A percentile compares a stretch with the other conserved stretches of the same genome.
These are phyloP conservation scores for Limosa lapponica DNA, from an alignment of 2,797 vertebrate species.

Conservation along the genomic window DNA sequence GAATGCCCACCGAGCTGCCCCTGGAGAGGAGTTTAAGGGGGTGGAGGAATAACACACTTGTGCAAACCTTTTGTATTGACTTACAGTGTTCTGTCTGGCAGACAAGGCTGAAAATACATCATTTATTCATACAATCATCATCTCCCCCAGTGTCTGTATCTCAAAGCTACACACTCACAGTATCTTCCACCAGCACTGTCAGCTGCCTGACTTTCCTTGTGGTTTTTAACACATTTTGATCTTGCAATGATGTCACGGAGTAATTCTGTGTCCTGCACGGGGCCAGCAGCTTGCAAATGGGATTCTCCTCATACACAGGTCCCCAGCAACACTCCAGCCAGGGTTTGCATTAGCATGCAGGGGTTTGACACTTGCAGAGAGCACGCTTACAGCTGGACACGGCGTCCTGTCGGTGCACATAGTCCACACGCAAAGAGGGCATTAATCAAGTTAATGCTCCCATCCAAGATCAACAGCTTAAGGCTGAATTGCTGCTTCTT, in stretches of 20 bases:
- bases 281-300: not conserved
- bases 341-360: not conserved
- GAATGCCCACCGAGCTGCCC: not conserved
- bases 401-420: not conserved
- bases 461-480: conserved; percentile 30
- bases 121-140: not conserved
- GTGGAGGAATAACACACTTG: not conserved
- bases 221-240: not conserved
- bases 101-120: not conserved
- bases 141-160: not conserved
- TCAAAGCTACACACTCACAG: not conserved
- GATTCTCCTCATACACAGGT: not conserved
- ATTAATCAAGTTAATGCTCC: conserved; percentile 11
- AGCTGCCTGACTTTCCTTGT: not conserved
- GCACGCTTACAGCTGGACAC: not conserved
- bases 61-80: not conserved
- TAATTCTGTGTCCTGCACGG: not conserved
- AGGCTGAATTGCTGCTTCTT: conserved; percentile 8
- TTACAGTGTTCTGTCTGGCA: not conserved
- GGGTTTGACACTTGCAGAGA: not conserved
- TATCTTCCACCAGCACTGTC: not conserved
- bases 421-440: not conserved
- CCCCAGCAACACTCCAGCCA: not conserved
- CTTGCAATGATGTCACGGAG: not conserved
- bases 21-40: not conserved